phyloP scores from a whole-genome alignment of 2,888 invertebrate species.

The Mythimna vitellina region DNA sequence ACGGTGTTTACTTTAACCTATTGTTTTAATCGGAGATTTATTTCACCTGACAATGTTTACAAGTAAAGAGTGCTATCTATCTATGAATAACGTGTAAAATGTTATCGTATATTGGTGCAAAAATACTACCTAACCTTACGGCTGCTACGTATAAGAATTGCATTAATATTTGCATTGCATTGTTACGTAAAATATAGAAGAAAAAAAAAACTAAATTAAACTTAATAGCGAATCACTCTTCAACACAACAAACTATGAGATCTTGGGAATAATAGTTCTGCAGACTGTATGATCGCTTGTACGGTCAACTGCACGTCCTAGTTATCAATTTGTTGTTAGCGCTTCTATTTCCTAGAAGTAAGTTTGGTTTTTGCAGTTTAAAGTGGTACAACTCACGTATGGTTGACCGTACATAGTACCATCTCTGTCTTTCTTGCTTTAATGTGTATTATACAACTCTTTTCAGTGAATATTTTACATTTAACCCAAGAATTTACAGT shows the following conservation, averaged over 20 bases:
- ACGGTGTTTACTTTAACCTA: constrained; percentile 30
- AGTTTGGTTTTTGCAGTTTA: background rate
- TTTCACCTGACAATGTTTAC: constrained; percentile 31
- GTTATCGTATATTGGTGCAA: constrained; percentile 69
- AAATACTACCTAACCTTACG: constrained; percentile 65
- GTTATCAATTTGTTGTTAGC: background rate
- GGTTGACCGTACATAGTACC: background rate
- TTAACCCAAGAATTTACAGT: constrained; percentile 33
- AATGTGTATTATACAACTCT: constrained; percentile 34
- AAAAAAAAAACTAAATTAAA: constrained; percentile 45
- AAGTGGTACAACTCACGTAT: background rate
- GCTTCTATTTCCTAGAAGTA: background rate
- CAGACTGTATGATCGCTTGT: constrained; percentile 50
- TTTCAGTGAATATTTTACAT: constrained; percentile 31
- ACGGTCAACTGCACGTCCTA: background rate
- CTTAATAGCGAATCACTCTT: constrained; percentile 58
- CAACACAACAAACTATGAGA: constrained; percentile 66
- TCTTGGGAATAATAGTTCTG: constrained; percentile 60
- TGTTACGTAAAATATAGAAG: constrained; percentile 43
- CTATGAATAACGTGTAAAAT: constrained; percentile 38
- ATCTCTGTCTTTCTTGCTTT: constrained; percentile 7
- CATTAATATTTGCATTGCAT: constrained; percentile 62
- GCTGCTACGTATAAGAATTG: constrained; percentile 54
- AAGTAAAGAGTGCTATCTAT: constrained; percentile 37
- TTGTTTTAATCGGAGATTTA: constrained; percentile 15